These are phyloP conservation scores for Nymphalis io DNA, from an alignment of 1,140 invertebrate species.

Conservation along the genomic window DNA sequence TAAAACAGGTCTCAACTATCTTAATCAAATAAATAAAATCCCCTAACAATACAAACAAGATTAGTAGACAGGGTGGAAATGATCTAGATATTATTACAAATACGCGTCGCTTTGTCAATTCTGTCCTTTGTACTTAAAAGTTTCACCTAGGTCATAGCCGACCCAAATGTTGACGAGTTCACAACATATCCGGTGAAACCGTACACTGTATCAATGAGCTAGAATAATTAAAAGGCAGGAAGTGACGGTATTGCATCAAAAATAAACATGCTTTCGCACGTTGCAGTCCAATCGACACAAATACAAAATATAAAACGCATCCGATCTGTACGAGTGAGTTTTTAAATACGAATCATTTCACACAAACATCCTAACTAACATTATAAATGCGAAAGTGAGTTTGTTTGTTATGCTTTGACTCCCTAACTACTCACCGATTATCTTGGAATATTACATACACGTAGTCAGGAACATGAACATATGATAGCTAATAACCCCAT, in stretches of 20 bases:
- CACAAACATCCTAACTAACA: too few species aligned
- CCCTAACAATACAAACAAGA: conserved; percentile 21
- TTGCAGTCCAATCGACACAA: neutral
- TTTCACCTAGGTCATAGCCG: conserved; percentile 15
- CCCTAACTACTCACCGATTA: too few species aligned
- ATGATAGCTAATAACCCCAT: too few species aligned
- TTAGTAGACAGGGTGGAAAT: conserved; percentile 16
- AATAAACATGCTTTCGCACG: conserved; percentile 23
- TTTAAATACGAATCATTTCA: too few species aligned
- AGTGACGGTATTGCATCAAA: conserved; percentile 26
- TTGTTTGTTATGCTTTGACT: too few species aligned
- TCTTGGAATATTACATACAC: too few species aligned
- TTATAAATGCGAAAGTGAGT: too few species aligned
- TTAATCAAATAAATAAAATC: conserved; percentile 16
- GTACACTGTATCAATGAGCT: conserved; percentile 37
- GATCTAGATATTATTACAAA: neutral
- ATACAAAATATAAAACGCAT: neutral
- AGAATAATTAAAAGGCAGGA: conserved; percentile 39
- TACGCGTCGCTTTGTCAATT: neutral
- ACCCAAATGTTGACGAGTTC: conserved; percentile 30
- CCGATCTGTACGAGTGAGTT: too few species aligned
- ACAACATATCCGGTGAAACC: conserved; percentile 39
- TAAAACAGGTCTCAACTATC: neutral
- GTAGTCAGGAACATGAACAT: too few species aligned
- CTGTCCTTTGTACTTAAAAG: neutral